Evolutionary conservation across 2,888 invertebrate genomes (phyloP), one percentile per base, ranked within the genome.

Genomic region (Oscheius myriophilus): DNA sequence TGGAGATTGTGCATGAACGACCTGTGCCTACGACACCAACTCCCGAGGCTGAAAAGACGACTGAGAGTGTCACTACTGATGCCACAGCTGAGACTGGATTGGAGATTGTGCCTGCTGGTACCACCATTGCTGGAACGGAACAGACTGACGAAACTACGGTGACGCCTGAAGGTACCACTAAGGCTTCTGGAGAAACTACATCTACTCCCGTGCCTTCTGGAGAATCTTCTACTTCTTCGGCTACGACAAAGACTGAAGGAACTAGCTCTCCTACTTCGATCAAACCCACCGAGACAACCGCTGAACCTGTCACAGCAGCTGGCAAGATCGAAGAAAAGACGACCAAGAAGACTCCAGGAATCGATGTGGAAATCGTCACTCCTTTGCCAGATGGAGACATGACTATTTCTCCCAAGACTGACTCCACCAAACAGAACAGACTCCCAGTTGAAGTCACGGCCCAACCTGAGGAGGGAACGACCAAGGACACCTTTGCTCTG

Each of bases 401-500:
- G 23, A 64, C 64, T 4, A 43, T 42, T 18, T 9, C 21, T 0
- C 41, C 54, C 18, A 39, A 54, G 23, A 54, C 33, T 0, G 41
- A 51, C 9, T 42, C 57, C 54, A 65, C 42, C n/a, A 54, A 65
- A 18, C 54, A 63, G 42, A 21, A 52, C 16, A 14, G 52, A 39
- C 41, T 26, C 9, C 63, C 63, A 4, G 52, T 52, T 41, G 63
- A 52, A 18, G 41, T 63, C 4, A 51, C 63, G 3, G 41, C 52
- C 23, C 25, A 52, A 16, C 46, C 61, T 1, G 62, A 46, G 62
- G 55, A 33, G 14, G 57, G 16, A 16, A 52, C 63, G 33, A 73
- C 78, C 7, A 81, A 81, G 59, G 78, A 81, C 55, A 74, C 72
- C 1, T 79, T 79, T 65, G 64, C 68, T 6, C 71, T 80, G 14